Percentiles rank a stretch among this genome's conserved stretches.
Conservation (phyloP, 2,113 vertebrate species). For the Osmerus eperlanus region DNA sequence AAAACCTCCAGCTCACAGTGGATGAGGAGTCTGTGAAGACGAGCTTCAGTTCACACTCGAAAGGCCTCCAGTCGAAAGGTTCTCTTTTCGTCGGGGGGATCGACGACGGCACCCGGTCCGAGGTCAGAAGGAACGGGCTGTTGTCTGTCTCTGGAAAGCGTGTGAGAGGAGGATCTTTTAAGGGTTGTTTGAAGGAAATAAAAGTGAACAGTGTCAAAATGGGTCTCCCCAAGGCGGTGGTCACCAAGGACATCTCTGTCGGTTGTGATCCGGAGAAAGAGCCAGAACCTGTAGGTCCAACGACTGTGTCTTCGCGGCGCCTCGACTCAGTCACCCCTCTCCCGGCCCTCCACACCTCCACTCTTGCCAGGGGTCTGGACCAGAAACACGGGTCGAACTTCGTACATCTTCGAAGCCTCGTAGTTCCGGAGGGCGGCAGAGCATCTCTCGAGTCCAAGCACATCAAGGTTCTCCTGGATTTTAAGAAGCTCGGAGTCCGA, state of each 20-base stretch:
- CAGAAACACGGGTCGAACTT: slow-evolving; percentile 64
- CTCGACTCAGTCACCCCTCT: slow-evolving; percentile 52
- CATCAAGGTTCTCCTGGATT: slow-evolving; percentile 79
- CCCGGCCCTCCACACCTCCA: slow-evolving; percentile 49
- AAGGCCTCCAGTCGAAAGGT: slow-evolving; percentile 69
- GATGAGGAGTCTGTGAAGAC: slow-evolving; percentile 75
- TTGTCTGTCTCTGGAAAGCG: slow-evolving; percentile 77
- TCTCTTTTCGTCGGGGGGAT: slow-evolving; percentile 82
- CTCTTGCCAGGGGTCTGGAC: slow-evolving; percentile 53
- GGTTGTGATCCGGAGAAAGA: slow-evolving; percentile 77
- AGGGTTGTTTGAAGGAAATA: slow-evolving; percentile 84
- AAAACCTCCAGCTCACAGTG: slow-evolving; percentile 76
- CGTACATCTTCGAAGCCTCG: slow-evolving; percentile 76
- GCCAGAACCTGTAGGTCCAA: slow-evolving; percentile 47
- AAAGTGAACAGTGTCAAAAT: slow-evolving; percentile 72
- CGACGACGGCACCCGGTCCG: slow-evolving; percentile 68
- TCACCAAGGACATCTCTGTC: slow-evolving; percentile 85
- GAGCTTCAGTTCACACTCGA: slow-evolving; percentile 61
- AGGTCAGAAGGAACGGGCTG: slow-evolving; percentile 73
- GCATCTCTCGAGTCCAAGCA: slow-evolving; percentile 80
- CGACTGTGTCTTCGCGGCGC: slow-evolving; percentile 8
- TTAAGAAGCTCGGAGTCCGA: slow-evolving; percentile 76
- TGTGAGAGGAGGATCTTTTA: slow-evolving; percentile 80
- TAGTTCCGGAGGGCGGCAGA: slow-evolving; percentile 80
- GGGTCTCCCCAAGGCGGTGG: slow-evolving; percentile 76